Percentiles rank a stretch among this genome's conserved stretches.
Conservation (phyloP, 2,797 vertebrate genomes). For the Liasis olivaceus region DNA sequence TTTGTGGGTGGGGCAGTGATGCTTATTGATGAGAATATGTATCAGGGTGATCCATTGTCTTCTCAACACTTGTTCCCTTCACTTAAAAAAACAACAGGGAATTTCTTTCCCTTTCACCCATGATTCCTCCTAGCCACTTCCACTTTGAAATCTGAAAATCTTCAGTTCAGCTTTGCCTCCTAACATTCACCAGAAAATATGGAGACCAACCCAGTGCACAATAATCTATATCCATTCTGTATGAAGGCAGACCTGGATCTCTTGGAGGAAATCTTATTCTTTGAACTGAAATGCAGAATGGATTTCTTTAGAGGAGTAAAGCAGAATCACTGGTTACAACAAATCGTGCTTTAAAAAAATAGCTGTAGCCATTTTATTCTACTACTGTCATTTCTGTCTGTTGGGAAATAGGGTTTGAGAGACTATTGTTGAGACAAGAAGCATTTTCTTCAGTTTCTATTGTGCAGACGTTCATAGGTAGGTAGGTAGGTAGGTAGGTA, state of each 20-base stretch:
- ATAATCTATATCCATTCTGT: background rate
- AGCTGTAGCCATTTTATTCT: background rate
- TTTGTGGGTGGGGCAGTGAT: background rate
- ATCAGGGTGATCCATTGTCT: background rate
- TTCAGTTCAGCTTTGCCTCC: background rate
- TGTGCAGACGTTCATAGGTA: too few relatives aligned
- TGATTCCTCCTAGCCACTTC: background rate
- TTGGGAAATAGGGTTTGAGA: background rate
- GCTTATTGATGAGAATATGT: background rate
- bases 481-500: background rate
- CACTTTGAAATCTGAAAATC: background rate
- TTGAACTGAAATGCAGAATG: background rate
- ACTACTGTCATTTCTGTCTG: background rate
- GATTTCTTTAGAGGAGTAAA: background rate
- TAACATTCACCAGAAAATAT: background rate
- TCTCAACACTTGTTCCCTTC: background rate
- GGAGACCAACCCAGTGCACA: background rate
- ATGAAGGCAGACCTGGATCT: background rate
- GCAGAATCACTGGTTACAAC: background rate
- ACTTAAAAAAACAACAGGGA: background rate
- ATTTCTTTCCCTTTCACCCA: background rate
- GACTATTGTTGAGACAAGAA: background rate
- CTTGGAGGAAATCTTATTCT: background rate
- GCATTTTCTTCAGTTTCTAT: background rate
- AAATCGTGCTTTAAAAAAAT: background rate